Evolutionary conservation across 2,797 vertebrate species (phyloP).

Genomic region (Monodelphis domestica): DNA sequence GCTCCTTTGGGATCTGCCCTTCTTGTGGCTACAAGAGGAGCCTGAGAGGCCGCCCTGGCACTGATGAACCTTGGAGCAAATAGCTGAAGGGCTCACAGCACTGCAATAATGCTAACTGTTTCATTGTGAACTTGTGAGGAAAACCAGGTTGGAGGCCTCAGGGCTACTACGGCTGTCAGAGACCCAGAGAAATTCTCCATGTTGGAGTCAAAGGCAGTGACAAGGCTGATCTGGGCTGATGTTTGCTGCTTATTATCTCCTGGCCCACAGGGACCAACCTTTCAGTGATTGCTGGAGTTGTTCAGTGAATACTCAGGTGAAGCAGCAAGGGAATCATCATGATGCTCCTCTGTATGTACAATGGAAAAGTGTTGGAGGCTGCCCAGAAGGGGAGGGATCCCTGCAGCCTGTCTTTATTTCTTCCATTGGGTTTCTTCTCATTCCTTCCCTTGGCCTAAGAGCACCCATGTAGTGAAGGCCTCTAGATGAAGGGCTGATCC

Average conservation of each 20-base stretch:
- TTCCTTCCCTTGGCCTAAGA: background rate
- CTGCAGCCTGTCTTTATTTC: background rate
- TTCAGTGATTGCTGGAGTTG: constrained; percentile 21
- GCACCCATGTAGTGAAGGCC: background rate
- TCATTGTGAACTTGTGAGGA: background rate
- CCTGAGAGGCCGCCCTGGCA: background rate
- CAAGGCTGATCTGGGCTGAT: background rate
- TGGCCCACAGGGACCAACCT: background rate
- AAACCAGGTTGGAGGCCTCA: background rate
- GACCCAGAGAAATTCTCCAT: background rate
- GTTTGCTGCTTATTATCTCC: constrained; percentile 2
- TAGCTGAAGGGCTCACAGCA: background rate
- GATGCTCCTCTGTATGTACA: background rate
- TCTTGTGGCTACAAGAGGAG: background rate
- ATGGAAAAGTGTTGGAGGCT: constrained; percentile 32
- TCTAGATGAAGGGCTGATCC: background rate
- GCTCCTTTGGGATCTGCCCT: background rate
- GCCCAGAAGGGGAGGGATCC: background rate
- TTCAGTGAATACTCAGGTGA: constrained; percentile 32
- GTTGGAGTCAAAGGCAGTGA: background rate
- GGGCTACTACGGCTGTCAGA: background rate
- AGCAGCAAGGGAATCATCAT: constrained; percentile 63
- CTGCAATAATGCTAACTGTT: background rate
- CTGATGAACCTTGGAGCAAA: no score
- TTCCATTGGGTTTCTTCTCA: background rate